Base-by-base conservation (phyloP, 2,797 vertebrate genomes). In the Coregonus suidteri region DNA sequence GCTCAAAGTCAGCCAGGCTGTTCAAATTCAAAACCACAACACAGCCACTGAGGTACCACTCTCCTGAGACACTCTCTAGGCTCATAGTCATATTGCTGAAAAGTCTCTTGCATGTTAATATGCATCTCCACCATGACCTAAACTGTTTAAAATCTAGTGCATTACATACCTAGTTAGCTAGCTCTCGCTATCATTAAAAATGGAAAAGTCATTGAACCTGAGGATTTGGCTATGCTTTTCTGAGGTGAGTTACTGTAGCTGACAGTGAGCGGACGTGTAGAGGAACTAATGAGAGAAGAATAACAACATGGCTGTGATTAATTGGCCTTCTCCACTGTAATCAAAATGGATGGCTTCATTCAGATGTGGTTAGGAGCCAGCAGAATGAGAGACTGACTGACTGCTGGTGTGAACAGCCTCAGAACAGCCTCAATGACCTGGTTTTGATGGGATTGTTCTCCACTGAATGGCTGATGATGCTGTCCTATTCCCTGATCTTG, bases 131-230 rank as follows among this genome's bases (percentile, higher is more conserved):
- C 79, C 76, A 41, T 80, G 87, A 82, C 79, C 85, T 80, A 25
- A 53, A 82, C 77, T 83, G 80, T 88, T 80, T 41, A 80, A 84
- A 78, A 71, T 82, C 18, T 37, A 25, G 82, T 80, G 79, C 9
- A 47, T 47, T 47, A 3, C 59, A 64, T 64, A 90, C 88, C 86
- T 79, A 80, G 83, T 80, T 83, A 35, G 81, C 83, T 85, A 79
- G 82, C 67, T 90, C 91, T 92, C 85, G 84, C 88, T 87, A 85
- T 85, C 83, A 88, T 93, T 89, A 91, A 92, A 92, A 90, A 92
- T 91, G 75, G 70, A 91, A 75, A 84, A 89, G 84, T 84, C 79
- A 81, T 83, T 84, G 86, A 93, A 88, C 86, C 90, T 87, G 83
- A 72, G 88, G 88, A 85, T 87, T 83, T 74, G 56, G 78, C 79